A percentile compares a stretch with the other conserved stretches of the same genome.
Evolutionary conservation across 2,797 vertebrate genomes (phyloP).

Genomic region (Spea hammondii): DNA sequence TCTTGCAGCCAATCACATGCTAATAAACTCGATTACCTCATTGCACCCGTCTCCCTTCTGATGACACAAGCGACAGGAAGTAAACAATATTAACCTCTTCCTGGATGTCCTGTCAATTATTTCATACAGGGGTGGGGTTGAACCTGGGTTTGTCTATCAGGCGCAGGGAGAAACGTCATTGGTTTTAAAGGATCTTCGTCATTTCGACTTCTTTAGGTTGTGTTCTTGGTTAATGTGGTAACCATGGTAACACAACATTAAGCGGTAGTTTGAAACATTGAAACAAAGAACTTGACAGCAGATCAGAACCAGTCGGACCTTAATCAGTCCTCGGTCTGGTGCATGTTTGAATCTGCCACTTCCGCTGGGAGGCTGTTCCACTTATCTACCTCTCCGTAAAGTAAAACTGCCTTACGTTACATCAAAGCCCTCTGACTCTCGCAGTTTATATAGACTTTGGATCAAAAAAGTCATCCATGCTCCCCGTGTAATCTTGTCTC

Average conservation of each 20-base stretch:
- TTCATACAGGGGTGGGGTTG: background rate
- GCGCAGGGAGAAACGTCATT: background rate
- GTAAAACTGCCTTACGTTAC: too few species aligned
- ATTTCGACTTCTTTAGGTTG: constrained; percentile 23
- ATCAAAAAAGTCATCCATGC: too few species aligned
- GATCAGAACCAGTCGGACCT: too few species aligned
- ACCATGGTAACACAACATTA: constrained; percentile 14
- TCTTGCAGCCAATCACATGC: constrained; percentile 1
- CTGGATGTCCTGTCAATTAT: constrained; percentile 9
- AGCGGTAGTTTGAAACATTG: background rate
- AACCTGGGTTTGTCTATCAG: background rate
- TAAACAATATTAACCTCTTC: background rate
- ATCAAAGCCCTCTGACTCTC: too few species aligned
- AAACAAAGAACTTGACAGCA: too few species aligned
- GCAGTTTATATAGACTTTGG: too few species aligned
- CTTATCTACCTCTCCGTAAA: too few species aligned
- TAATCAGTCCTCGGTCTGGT: too few species aligned
- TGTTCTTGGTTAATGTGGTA: constrained; percentile 11
- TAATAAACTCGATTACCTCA: constrained; percentile 9
- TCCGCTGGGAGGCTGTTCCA: too few species aligned
- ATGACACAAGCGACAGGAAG: background rate
- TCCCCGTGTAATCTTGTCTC: too few species aligned
- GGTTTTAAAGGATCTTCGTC: background rate
- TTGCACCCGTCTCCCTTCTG: background rate
- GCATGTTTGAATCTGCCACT: too few species aligned